Evolutionary conservation across 2,797 vertebrate genomes (phyloP), one percentile per base, ranked within the genome.

Genomic region (Helarctos malayanus): DNA sequence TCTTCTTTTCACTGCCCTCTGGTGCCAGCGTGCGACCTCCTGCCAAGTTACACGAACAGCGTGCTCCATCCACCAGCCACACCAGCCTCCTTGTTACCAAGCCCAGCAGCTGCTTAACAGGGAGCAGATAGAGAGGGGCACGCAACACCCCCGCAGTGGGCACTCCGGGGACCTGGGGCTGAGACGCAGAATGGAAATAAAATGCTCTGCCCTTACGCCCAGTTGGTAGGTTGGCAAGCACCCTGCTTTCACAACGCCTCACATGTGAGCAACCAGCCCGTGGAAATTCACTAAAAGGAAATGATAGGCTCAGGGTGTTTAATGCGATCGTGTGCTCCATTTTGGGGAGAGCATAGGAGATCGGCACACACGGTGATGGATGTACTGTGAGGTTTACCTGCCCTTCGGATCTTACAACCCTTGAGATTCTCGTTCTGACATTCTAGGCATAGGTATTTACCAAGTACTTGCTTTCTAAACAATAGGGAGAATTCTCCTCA

Each of bases 321-420:
- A 12, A 56, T 8, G 7, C 7, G 63, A 65, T 23, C 0, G 0
- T 25, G 38, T 0, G 16, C 61, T 47, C 52, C 1, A 0, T 61
- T 78, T 78, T 0, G 0, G 59, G 63, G 23, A 32, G n/a, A 6
- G 13, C 18, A 3, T 0, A 32, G 63, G 41, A 76, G 38, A n/a
- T 76, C 0, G 35, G 52, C 5, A 2, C 7, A 0, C 47, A 63
- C 1, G 0, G 32, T 19, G 35, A 57, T 7, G 47, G 68, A 38
- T 0, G 32, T 9, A 4, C 6, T 2, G 13, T 7, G 38, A 71
- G 10, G 3, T 41, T 47, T 2, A 15, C 80, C 57, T 71, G 38
- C 57, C 47, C 56, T 11, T 5, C 47, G 38, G 57, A 32, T 10
- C 56, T 35, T 10, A 61, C 16, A n/a, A 23, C 27, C 18, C 49